Conservation (phyloP, 2,797 vertebrate species). For the Otolemur crassicaudatus region DNA sequence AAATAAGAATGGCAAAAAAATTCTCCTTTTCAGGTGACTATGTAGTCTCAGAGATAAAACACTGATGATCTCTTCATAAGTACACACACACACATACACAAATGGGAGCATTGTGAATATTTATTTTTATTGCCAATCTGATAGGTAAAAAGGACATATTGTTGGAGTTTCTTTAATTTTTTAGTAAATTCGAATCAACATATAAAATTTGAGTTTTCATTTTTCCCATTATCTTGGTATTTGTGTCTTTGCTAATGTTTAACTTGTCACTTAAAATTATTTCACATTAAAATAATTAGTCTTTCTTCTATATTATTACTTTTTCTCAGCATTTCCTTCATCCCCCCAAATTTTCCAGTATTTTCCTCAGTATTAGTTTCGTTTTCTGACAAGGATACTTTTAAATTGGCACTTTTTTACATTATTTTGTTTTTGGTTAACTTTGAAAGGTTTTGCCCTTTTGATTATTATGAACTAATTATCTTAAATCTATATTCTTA, state of each 20-base stretch:
- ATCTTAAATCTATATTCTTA: neutral
- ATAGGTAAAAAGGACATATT: neutral
- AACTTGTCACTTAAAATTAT: neutral
- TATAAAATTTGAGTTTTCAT: neutral
- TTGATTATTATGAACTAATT: neutral
- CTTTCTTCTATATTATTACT: neutral
- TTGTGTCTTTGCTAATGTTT: neutral
- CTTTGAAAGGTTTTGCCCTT: neutral
- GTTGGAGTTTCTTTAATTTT: neutral
- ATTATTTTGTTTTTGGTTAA: neutral
- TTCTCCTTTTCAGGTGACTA: neutral
- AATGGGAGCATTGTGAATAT: neutral
- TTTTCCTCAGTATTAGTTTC: neutral
- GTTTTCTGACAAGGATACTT: neutral
- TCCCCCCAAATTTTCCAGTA: neutral
- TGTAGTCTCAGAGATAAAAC: neutral
- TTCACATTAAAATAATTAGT: neutral
- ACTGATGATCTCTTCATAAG: neutral
- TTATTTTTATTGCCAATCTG: neutral
- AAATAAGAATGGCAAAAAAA: neutral
- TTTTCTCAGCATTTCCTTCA: neutral
- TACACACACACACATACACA: neutral
- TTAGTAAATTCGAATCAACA: neutral
- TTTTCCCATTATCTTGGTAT: neutral
- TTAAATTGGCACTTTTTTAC: neutral